These are phyloP conservation scores for Brachymystax lenok DNA, from an alignment of 2,797 vertebrate species.

Conservation along the genomic window DNA sequence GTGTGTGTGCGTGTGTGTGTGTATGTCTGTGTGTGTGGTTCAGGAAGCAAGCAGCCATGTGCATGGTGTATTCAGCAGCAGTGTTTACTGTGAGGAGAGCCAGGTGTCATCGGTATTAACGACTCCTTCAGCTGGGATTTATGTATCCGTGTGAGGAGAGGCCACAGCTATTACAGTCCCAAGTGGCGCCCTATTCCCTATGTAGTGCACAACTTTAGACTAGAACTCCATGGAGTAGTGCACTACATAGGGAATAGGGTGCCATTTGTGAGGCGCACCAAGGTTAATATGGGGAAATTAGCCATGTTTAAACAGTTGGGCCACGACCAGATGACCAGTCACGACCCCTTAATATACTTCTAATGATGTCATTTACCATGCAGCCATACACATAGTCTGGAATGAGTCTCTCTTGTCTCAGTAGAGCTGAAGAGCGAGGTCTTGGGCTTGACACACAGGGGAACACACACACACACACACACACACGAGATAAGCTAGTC, in stretches of 20 bases:
- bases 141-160: slow-evolving; percentile 88
- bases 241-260: too few species aligned
- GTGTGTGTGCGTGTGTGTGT: not conserved
- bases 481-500: slow-evolving; percentile 39
- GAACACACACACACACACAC: slow-evolving; percentile 27
- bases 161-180: slow-evolving; percentile 84
- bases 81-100: slow-evolving; percentile 91
- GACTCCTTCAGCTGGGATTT: slow-evolving; percentile 97
- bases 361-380: slow-evolving; percentile 99
- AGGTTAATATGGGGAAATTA: slow-evolving; percentile 96
- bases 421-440: slow-evolving; percentile 58
- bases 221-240: too few species aligned
- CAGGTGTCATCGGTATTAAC: slow-evolving; percentile 90
- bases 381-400: slow-evolving; percentile 72
- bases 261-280: too few species aligned
- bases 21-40: slow-evolving; percentile 38
- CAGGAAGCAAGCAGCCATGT: slow-evolving; percentile 75
- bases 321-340: slow-evolving; percentile 83
- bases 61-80: slow-evolving; percentile 83
- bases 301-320: slow-evolving; percentile 95
- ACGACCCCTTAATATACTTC: slow-evolving; percentile 99
- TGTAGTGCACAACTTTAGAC: too few species aligned
- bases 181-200: too few species aligned
- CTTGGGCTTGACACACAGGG: slow-evolving; percentile 40
- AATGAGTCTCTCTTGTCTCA: slow-evolving; percentile 72